Evolutionary conservation across 2,797 vertebrate genomes (phyloP), one percentile per base, ranked within the genome.

Genomic region (Fistularia commersonii): DNA sequence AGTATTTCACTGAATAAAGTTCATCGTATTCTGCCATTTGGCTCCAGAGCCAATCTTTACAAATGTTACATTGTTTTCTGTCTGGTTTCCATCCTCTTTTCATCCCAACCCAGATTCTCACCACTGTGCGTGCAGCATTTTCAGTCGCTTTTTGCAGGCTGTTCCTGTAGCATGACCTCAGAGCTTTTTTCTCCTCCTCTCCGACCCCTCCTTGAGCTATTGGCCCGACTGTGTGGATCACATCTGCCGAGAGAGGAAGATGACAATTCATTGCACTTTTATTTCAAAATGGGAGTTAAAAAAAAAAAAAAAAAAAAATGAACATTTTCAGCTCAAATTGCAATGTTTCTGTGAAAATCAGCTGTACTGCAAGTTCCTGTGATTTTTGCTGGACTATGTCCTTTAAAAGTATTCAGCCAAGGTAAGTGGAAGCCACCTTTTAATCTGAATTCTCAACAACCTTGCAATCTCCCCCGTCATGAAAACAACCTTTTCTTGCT

Each of bases 171-270:
- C 93, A 95, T 41, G 80, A 89, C 71, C 80, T 84, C 63, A 95
- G 88, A 7, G 89, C 88, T 0, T 66, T 72, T 42, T 71, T 84
- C 72, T 95, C 89, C 45, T 42, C 61, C 41, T 88, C 79, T 12
- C 85, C 85, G 8, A 93, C 92, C 15, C 82, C 57, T n/a, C 86
- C 90, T 36, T 85, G 81, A 39, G 54, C 91, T 8, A 95, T 88
- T 7, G 94, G 94, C 23, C 94, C 94, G 77, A 95, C 93, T 0
- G 93, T 93, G 82, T 95, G 94, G 79, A 95, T 93, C 68, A 96
- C 91, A 55, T 91, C 94, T 96, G 85, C 33, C 0, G 39, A 15
- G 9, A 35, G 7, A 13, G 32, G 8, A 14, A 11, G 8, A 12
- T 41, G 7, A 15, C 8, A 1, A 11, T 40, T 40, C 12, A 6